These are phyloP conservation scores for Alloplasta piceator DNA, from an alignment of 2,888 invertebrate species.

Conservation along the genomic window DNA sequence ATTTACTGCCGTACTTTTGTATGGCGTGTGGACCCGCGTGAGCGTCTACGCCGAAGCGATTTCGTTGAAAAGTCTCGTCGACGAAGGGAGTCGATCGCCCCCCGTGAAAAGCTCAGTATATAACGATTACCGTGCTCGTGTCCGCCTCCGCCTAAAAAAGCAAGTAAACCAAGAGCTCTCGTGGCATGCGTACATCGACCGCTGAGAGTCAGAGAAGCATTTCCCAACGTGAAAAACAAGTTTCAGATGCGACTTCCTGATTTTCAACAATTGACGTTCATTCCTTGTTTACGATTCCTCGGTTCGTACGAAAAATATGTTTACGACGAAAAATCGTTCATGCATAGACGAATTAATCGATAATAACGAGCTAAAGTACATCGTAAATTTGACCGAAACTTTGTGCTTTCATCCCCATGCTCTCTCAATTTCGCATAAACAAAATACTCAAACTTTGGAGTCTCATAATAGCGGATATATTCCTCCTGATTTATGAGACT, in stretches of 20 bases:
- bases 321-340: conserved; percentile 48
- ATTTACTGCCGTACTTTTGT: conserved; percentile 35
- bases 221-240: too few species aligned
- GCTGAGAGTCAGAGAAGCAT: background rate
- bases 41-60: background rate
- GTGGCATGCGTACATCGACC: background rate
- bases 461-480: background rate
- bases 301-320: conserved; percentile 57
- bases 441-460: background rate
- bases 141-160: conserved; percentile 15
- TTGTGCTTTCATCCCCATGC: background rate
- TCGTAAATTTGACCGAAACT: conserved; percentile 17
- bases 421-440: background rate
- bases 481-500: background rate
- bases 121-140: conserved; percentile 45
- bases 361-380: background rate
- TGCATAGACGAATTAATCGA: conserved; percentile 34
- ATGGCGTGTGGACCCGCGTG: background rate
- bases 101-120: conserved; percentile 28
- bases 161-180: conserved; percentile 15
- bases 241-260: too few species aligned
- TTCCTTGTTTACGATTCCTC: conserved; percentile 50
- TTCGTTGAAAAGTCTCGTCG: conserved; percentile 33
- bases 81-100: conserved; percentile 33
- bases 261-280: too few species aligned